Conservation (phyloP, 2,113 vertebrate species). For the Hucho hucho region DNA sequence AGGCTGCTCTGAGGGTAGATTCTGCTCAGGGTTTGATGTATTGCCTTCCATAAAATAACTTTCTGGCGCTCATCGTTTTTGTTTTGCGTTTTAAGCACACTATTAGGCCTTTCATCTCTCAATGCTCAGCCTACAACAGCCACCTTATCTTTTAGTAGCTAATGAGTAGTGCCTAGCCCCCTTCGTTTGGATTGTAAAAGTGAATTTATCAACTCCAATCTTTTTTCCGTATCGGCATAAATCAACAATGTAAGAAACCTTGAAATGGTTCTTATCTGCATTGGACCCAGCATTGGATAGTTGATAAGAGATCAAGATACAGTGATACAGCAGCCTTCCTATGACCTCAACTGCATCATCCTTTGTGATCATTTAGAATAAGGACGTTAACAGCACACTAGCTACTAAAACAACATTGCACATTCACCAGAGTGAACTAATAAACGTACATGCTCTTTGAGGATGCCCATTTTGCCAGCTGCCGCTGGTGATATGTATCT, state of each 20-base stretch:
- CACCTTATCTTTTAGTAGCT: background rate
- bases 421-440: no score
- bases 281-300: background rate
- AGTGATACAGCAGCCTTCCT: background rate
- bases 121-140: background rate
- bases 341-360: background rate
- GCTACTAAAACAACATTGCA: no score
- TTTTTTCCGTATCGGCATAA: background rate
- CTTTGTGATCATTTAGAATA: background rate
- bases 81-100: no score
- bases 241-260: background rate
- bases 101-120: background rate
- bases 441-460: background rate
- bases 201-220: background rate
- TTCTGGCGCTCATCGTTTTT: no score
- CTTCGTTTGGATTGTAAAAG: background rate
- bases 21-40: no score
- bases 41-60: no score
- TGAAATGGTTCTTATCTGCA: background rate
- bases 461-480: constrained; percentile 10
- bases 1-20: no score
- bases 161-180: background rate
- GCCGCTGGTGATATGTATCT: constrained; percentile 12
- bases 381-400: no score
- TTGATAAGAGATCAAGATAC: background rate